phyloP scores from a whole-genome alignment of 2,888 invertebrate genomes.

The Podabrus alpinus region DNA sequence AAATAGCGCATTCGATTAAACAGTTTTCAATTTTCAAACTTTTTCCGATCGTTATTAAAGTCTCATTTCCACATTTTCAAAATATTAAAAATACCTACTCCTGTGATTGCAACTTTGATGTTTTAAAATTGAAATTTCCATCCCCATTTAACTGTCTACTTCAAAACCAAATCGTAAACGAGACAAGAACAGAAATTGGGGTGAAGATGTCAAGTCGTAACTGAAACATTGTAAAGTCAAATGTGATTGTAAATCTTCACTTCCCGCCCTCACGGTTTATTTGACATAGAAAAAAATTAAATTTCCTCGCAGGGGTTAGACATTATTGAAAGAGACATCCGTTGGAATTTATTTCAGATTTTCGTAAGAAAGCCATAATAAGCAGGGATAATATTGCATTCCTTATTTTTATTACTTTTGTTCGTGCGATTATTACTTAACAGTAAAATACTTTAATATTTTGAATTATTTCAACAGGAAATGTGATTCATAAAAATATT shows the following conservation, averaged over 20 bases:
- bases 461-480: neutral
- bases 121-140: conserved; percentile 15
- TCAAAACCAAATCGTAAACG: conserved; percentile 29
- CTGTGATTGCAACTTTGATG: neutral
- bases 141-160: conserved; percentile 28
- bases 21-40: neutral
- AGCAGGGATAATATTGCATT: conserved; percentile 32
- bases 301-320: conserved; percentile 38
- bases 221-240: conserved; percentile 54
- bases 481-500: neutral
- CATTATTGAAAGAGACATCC: conserved; percentile 44
- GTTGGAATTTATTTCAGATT: conserved; percentile 30
- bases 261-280: conserved; percentile 50
- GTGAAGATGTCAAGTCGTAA: conserved; percentile 48
- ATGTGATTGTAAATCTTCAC: conserved; percentile 50
- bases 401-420: conserved; percentile 8
- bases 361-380: conserved; percentile 27
- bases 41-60: too few relatives aligned
- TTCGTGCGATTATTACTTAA: neutral
- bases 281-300: conserved; percentile 47
- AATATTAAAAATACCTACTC: neutral
- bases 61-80: neutral
- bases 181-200: conserved; percentile 34
- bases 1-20: neutral
- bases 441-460: neutral